A percentile compares a stretch with the other conserved stretches of the same genome.
Evolutionary conservation across 2,797 vertebrate species (phyloP).

Genomic region (Sebastes minor): DNA sequence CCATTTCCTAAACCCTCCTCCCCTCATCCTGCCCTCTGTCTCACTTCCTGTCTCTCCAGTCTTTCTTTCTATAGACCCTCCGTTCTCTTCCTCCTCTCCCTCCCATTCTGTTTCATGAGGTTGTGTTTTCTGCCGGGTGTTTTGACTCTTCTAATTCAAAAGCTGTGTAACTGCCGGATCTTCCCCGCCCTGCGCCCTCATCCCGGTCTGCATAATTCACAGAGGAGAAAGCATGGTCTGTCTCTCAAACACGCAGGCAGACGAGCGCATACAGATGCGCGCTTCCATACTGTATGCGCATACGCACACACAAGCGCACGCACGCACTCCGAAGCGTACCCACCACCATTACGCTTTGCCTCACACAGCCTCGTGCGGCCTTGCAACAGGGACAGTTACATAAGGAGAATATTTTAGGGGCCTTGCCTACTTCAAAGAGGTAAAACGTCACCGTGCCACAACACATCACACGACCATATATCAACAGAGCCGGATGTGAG

Average conservation of each 20-base stretch:
- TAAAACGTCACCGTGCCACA: conserved; percentile 64
- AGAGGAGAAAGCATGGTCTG: conserved; percentile 32
- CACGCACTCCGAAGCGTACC: conserved; percentile 8
- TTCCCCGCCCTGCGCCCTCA: conserved; percentile 30
- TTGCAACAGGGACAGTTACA: conserved; percentile 79
- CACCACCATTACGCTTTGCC: conserved; percentile 61
- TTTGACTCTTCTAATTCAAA: conserved; percentile 70
- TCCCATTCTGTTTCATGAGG: conserved; percentile 22
- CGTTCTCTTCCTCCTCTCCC: conserved; percentile 1
- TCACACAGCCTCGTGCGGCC: conserved; percentile 51
- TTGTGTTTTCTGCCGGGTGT: conserved; percentile 28
- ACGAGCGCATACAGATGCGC: conserved; percentile 32
- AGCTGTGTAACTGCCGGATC: conserved; percentile 59
- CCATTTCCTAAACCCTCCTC: neutral
- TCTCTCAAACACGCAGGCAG: conserved; percentile 35
- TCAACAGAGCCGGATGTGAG: conserved; percentile 34
- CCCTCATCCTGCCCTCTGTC: neutral
- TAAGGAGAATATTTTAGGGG: conserved; percentile 81
- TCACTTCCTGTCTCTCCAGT: neutral
- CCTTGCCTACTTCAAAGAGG: conserved; percentile 75
- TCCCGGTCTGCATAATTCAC: conserved; percentile 72
- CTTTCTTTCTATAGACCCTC: conserved; percentile 2
- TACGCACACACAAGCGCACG: neutral
- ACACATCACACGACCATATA: conserved; percentile 52
- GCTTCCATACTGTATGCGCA: conserved; percentile 31